Evolutionary conservation across 1,140 invertebrate species (phyloP).

Genomic region (Drosophila bocqueti): DNA sequence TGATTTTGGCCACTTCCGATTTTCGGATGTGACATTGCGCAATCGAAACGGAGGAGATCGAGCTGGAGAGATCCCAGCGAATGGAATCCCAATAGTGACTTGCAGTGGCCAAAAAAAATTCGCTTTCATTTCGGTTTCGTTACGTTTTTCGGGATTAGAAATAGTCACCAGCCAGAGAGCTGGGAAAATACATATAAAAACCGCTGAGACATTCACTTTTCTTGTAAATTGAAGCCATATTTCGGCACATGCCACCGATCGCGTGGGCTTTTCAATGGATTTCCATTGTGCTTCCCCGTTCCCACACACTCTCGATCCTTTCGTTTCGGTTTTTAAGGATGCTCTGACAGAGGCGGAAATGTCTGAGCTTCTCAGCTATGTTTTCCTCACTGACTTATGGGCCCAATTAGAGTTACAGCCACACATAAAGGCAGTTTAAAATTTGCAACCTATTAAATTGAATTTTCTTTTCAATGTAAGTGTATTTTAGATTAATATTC

Average conservation of each 20-base stretch:
- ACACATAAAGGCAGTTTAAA: not conserved
- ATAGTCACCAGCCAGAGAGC: constrained; percentile 20
- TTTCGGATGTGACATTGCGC: constrained; percentile 38
- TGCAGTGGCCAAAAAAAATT: constrained; percentile 43
- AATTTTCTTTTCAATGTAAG: not conserved
- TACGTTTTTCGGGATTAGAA: constrained; percentile 59
- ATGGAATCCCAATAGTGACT: constrained; percentile 45
- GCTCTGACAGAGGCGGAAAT: constrained; percentile 1
- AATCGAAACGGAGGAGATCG: constrained; percentile 12
- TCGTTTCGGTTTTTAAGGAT: constrained; percentile 13
- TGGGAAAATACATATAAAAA: constrained; percentile 27
- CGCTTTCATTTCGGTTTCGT: constrained; percentile 50
- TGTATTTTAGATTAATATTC: constrained; percentile 3
- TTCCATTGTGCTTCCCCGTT: constrained; percentile 26
- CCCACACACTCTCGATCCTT: constrained; percentile 2
- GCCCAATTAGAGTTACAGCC: not conserved
- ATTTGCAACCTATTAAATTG: not conserved
- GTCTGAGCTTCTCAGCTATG: not conserved
- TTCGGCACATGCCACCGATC: constrained; percentile 14
- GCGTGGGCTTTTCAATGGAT: constrained; percentile 20
- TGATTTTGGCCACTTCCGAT: constrained; percentile 76
- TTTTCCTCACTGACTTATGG: not conserved
- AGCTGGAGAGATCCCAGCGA: constrained; percentile 14
- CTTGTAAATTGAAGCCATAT: constrained; percentile 31
- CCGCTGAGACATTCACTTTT: constrained; percentile 67